A percentile compares a stretch with the other conserved stretches of the same genome.
phyloP scores from a whole-genome alignment of 2,113 vertebrate species.

The Peromyscus maniculatus region DNA sequence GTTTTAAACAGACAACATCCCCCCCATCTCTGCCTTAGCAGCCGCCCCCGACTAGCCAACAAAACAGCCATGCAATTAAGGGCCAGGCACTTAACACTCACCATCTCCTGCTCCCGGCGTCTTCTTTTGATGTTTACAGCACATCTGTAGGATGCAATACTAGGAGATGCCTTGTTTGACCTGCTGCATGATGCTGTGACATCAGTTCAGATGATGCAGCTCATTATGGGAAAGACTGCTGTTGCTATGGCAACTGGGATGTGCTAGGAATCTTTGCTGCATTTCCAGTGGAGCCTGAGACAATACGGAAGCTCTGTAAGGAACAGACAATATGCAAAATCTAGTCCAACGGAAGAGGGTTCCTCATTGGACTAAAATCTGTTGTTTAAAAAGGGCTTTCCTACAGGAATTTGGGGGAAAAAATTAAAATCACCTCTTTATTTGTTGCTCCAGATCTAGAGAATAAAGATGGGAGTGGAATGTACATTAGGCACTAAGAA shows the following conservation, averaged over 20 bases:
- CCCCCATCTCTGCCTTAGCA: slow-evolving; percentile 80
- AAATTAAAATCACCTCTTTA: slow-evolving; percentile 42
- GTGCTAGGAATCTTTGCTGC: slow-evolving; percentile 94
- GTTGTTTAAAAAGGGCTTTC: slow-evolving; percentile 71
- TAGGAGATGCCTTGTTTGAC: slow-evolving; percentile 92
- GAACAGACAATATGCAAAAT: slow-evolving; percentile 86
- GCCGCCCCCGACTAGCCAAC: slow-evolving; percentile 70
- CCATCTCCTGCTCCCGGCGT: slow-evolving; percentile 93
- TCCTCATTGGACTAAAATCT: slow-evolving; percentile 64
- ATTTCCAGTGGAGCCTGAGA: slow-evolving; percentile 93
- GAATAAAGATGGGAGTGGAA: neutral
- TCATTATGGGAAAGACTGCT: slow-evolving; percentile 95
- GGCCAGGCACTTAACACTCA: slow-evolving; percentile 88
- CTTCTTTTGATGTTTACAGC: slow-evolving; percentile 91
- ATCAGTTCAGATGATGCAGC: slow-evolving; percentile 98
- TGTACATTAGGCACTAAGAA: slow-evolving; percentile 52
- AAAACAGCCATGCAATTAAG: slow-evolving; percentile 79
- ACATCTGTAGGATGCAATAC: slow-evolving; percentile 92
- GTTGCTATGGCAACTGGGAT: slow-evolving; percentile 96
- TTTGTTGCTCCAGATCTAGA: slow-evolving; percentile 51
- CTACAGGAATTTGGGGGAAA: slow-evolving; percentile 41
- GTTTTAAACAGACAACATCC: slow-evolving; percentile 87
- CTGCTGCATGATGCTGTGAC: slow-evolving; percentile 96
- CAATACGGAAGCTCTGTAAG: slow-evolving; percentile 91
- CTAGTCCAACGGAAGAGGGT: slow-evolving; percentile 70